Conservation (phyloP, 2,113 vertebrate genomes). For the Oryzias javanicus region DNA sequence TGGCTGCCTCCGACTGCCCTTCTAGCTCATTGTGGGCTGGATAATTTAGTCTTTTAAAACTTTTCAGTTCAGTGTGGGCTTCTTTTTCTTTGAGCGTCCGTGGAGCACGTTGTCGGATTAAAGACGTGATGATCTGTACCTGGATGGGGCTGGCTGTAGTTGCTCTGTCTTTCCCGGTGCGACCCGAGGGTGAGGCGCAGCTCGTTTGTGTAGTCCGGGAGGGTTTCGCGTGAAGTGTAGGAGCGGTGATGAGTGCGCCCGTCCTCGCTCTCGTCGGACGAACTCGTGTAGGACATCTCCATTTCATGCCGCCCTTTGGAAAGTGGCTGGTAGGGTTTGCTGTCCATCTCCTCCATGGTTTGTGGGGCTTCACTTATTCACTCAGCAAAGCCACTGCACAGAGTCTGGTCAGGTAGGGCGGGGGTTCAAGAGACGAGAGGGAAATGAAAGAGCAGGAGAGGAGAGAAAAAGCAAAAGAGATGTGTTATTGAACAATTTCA, state of each 20-base stretch:
- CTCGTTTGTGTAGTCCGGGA: constrained; percentile 92
- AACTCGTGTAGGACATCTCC: constrained; percentile 95
- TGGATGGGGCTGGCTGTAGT: constrained; percentile 85
- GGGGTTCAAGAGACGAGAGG: constrained; percentile 12
- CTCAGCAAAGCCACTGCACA: constrained; percentile 71
- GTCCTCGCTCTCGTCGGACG: constrained; percentile 95
- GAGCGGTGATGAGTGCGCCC: constrained; percentile 87
- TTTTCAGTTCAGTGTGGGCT: background rate
- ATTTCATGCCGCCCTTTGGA: constrained; percentile 94
- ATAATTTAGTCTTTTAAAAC: constrained; percentile 70
- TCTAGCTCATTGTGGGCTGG: constrained; percentile 67
- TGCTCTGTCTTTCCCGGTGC: constrained; percentile 86
- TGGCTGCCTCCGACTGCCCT: constrained; percentile 73
- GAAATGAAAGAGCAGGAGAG: constrained; percentile 33
- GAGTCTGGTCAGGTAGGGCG: constrained; percentile 68
- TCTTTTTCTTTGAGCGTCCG: constrained; percentile 8
- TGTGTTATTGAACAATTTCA: constrained; percentile 61
- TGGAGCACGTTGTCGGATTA: background rate
- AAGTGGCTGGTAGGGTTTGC: constrained; percentile 95
- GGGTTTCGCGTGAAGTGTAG: constrained; percentile 92
- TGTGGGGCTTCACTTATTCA: constrained; percentile 78
- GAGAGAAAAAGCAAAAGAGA: constrained; percentile 36
- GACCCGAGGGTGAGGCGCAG: constrained; percentile 89
- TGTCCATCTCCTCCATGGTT: constrained; percentile 97
- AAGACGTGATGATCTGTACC: constrained; percentile 71